Evolutionary conservation across 92 coral and sea anemone genomes (phyloP), one percentile per base, ranked within the genome.

Genomic region (Porites divaricata): DNA sequence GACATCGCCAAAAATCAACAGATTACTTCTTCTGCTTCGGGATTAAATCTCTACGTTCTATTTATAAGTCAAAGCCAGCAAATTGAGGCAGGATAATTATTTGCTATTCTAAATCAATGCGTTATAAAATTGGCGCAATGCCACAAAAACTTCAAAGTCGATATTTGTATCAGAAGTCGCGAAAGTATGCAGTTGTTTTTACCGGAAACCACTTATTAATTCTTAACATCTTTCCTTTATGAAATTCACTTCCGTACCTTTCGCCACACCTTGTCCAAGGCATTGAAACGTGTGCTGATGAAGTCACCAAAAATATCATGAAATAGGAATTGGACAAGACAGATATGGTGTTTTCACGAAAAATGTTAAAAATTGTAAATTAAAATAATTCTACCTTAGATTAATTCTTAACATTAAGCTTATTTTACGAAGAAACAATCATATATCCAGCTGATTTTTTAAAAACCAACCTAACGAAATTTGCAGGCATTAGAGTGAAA

Each of bases 211-310:
- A 79, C n/a, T 66, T 8, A 52, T 79, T 72, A 56, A 4, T 45
- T 28, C 12, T n/a, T 22, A 20, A 48, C 80, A 22, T 45, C 4
- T 7, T 7, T 9, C 41, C 74, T 70, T 70, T n/a, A 21, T n/a
- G 19, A 49, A 74, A 52, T 73, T 79, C 63, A 67, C 64, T 66
- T 79, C 84, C 84, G 75, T 16, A 51, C 19, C 52, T 68, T 7
- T 67, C 28, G 54, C 83, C 83, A 53, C 84, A 50, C 84, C 84
- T 67, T 79, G 70, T 63, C 11, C 11, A n/a, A n/a, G n/a, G n/a
- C n/a, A 51, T 7, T 28, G 26, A 71, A 71, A 71, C 75, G 75
- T 57, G 8, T 57, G 8, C 48, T 52, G 52, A 51, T 15, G 19
- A 15, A n/a, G 10, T 17, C 22, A 13, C 53, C 45, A 8, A 17